Evolutionary conservation across 2,797 vertebrate genomes (phyloP).

Genomic region (Petrocephalus schoutedeni): DNA sequence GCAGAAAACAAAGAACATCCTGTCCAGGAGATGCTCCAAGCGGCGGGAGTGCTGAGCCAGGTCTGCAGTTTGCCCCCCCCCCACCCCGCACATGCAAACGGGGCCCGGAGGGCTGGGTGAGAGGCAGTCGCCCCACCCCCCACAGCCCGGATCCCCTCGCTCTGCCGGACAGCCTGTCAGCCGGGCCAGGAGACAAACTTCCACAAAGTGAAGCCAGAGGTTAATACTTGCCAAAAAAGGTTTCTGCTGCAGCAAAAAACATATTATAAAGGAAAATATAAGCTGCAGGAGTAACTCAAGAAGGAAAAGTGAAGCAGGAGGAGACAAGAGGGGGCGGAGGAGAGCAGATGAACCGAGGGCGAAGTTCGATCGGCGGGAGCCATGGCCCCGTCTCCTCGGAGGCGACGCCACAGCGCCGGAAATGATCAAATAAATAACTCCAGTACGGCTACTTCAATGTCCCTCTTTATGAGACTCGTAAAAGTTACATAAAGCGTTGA

Average conservation of each 20-base stretch:
- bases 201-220: not conserved
- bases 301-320: not conserved
- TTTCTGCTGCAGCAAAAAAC: not conserved
- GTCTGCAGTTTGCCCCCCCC: not conserved
- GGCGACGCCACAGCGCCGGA: not conserved
- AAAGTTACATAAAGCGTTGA: slow-evolving; percentile 18
- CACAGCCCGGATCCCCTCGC: not conserved
- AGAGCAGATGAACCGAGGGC: not conserved
- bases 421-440: slow-evolving; percentile 14
- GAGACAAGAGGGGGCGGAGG: not conserved
- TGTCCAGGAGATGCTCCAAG: slow-evolving; percentile 18
- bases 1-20: slow-evolving; percentile 14
- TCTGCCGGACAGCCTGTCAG: not conserved
- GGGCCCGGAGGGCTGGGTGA: not conserved
- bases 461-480: slow-evolving; percentile 17
- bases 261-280: not conserved
- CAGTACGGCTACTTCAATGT: not conserved
- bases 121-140: not conserved
- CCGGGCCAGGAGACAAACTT: not conserved
- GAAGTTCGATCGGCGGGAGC: not conserved
- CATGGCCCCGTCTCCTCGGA: not conserved
- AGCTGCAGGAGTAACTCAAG: not conserved
- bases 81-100: not conserved
- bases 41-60: not conserved
- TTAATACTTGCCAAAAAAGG: not conserved